Base-by-base conservation (phyloP, 2,797 vertebrate species). In the Poecilia picta region DNA sequence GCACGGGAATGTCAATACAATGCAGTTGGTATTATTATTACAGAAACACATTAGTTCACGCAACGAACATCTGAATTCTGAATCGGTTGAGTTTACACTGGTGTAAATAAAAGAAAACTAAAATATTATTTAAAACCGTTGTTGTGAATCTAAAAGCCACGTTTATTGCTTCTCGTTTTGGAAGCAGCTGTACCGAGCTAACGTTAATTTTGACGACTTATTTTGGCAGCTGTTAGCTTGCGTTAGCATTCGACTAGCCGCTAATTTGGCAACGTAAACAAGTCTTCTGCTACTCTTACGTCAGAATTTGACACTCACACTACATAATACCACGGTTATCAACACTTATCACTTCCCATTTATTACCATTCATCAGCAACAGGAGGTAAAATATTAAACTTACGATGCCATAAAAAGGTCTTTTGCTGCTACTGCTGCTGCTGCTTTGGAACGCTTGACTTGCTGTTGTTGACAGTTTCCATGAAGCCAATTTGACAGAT, bases 401-500 rank as follows among this genome's bases (percentile, higher is more conserved):
- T 79, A 93, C 92, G 73, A 79, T 39, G 36, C 1, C 0, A 8
- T 23, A 18, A 46, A 10, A 33, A 1, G 45, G 16, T 36, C 59
- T 13, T 73, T 13, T 41, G 1, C 20, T 80, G 72, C 8, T 33
- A 0, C 23, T 79, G 49, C 78, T 6, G 5, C 23, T 72, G 64
- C 36, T 68, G 64, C 76, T 59, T 83, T 76, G 4, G 39, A 71
- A 81, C 53, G 51, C 47, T 85, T 74, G 82, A 77, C 81, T 62
- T 12, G 10, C 82, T 80, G 82, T 86, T 94, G 91, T 86, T 94
- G 91, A 93, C 92, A 94, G 85, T 85, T 91, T 90, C 88, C 75
- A 75, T 33, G 85, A 93, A 28, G 25, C 68, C 43, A 46, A 72
- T 46, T 72, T 72, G 80, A 88, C 51, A 71, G 75, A 62, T 25